Conservation (phyloP, 1,140 invertebrate genomes). For the Hirudo medicinalis region DNA sequence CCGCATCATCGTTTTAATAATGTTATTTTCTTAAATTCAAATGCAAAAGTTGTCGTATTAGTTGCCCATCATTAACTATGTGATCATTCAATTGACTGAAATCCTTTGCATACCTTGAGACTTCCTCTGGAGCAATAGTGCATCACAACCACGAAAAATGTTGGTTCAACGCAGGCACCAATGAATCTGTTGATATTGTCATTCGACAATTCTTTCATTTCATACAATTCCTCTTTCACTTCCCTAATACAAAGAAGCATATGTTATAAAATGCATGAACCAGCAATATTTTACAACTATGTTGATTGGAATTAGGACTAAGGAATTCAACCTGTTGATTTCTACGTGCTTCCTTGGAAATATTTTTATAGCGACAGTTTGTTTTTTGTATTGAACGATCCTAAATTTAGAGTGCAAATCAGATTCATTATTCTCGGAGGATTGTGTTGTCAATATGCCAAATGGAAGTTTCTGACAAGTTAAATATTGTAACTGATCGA, state of each 20-base stretch:
- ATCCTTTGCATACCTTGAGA: conserved; percentile 47
- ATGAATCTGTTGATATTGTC: conserved; percentile 86
- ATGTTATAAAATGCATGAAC: too few species aligned
- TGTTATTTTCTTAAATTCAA: too few species aligned
- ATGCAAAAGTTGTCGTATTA: too few species aligned
- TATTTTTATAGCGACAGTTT: conserved; percentile 19
- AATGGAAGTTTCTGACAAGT: conserved; percentile 23
- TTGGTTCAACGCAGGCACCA: conserved; percentile 76
- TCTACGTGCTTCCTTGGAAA: conserved; percentile 21
- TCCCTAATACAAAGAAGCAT: neutral
- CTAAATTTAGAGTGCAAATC: neutral
- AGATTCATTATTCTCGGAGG: neutral
- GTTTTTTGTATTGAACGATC: conserved; percentile 19
- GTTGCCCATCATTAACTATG: too few species aligned
- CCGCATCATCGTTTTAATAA: too few species aligned
- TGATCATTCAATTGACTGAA: neutral
- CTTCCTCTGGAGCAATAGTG: conserved; percentile 90
- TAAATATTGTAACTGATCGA: neutral
- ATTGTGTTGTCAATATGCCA: conserved; percentile 27
- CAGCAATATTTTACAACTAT: too few species aligned
- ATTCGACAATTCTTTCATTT: conserved; percentile 89
- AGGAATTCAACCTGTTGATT: conserved; percentile 14
- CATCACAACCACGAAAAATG: conserved; percentile 58
- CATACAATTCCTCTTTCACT: conserved; percentile 20
- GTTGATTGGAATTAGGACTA: neutral